Evolutionary conservation across 2,888 invertebrate species (phyloP).

Genomic region (Sesia bembeciformis): DNA sequence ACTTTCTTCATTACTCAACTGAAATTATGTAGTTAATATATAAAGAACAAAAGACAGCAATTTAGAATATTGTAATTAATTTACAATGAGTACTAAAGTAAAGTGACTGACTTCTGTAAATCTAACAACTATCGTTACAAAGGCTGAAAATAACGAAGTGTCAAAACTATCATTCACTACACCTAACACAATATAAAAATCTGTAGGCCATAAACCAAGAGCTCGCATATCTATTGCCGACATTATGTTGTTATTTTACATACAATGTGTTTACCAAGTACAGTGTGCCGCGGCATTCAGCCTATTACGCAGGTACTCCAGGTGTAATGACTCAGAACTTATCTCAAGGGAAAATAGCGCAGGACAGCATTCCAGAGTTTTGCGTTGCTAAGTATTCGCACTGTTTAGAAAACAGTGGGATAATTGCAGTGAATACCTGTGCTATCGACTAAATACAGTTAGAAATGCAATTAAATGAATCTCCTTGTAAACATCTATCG

Average conservation of each 20-base stretch:
- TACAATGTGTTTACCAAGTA: neutral
- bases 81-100: too few species aligned
- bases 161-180: too few species aligned
- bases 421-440: neutral
- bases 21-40: too few species aligned
- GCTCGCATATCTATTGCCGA: neutral
- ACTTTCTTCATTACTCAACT: too few species aligned
- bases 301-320: neutral
- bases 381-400: neutral
- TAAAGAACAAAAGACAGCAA: too few species aligned
- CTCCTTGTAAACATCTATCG: constrained; percentile 17
- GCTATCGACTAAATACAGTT: neutral
- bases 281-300: neutral
- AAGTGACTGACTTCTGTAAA: too few species aligned
- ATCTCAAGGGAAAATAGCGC: neutral
- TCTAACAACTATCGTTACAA: too few species aligned
- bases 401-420: neutral
- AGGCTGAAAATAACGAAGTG: too few species aligned
- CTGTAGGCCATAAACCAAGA: neutral
- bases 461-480: constrained; percentile 1
- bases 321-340: neutral
- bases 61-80: too few species aligned
- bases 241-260: neutral
- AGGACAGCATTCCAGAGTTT: neutral
- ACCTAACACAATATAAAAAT: too few species aligned